Evolutionary conservation across 30 jellyfish, hydroid and myxozoan genomes (phyloP).

Genomic region (Morbakka virulenta): DNA sequence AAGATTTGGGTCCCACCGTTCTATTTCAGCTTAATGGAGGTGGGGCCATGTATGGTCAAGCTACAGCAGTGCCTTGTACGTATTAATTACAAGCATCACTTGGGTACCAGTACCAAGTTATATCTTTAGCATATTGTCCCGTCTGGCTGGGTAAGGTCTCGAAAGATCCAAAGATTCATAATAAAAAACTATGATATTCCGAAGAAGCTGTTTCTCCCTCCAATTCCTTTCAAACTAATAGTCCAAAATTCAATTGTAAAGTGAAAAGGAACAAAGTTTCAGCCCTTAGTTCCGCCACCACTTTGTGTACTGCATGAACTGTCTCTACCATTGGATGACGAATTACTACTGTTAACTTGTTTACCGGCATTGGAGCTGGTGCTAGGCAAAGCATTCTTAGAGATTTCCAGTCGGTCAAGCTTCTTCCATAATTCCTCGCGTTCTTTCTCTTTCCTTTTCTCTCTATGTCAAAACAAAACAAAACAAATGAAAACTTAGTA

Average conservation of each 20-base stretch:
- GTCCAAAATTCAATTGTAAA: not conserved
- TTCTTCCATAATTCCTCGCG: constrained; percentile 94
- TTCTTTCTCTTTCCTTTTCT: constrained; percentile 92
- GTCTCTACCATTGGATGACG: not conserved
- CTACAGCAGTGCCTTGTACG: too few species aligned
- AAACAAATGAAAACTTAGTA: too few species aligned
- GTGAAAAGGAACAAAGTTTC: not conserved
- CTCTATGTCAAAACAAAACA: too few species aligned
- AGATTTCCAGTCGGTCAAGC: constrained; percentile 71
- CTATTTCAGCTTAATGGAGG: too few species aligned
- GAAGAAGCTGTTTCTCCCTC: not conserved
- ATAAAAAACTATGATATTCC: not conserved
- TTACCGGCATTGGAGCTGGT: not conserved
- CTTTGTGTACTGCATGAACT: not conserved
- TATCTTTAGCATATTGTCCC: too few species aligned
- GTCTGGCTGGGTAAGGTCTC: too few species aligned
- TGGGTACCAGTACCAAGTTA: too few species aligned
- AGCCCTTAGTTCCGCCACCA: not conserved
- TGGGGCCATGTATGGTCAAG: too few species aligned
- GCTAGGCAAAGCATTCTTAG: constrained; percentile 26
- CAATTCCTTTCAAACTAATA: not conserved
- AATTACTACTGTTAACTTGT: not conserved
- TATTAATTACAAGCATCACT: too few species aligned
- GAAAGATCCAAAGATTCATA: too few species aligned
- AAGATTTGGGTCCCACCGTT: too few species aligned